These are phyloP conservation scores for Eulemur coronatus DNA, from an alignment of 2,797 vertebrate genomes.

Conservation along the genomic window DNA sequence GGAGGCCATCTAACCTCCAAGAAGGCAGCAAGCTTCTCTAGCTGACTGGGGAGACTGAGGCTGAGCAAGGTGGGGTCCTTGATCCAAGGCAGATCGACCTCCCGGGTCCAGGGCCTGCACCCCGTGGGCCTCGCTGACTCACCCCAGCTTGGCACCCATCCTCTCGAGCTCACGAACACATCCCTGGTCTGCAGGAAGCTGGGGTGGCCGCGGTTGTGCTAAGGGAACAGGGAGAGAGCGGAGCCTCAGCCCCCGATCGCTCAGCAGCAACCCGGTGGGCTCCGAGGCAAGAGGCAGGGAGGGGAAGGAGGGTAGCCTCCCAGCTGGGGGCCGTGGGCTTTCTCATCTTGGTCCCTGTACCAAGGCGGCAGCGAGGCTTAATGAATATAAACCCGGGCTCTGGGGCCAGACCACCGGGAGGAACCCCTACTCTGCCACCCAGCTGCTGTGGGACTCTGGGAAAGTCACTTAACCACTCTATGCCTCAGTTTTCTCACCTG, in stretches of 20 bases:
- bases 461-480: neutral
- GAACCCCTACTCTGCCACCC: neutral
- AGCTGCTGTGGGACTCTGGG: neutral
- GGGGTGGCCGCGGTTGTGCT: neutral
- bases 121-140: neutral
- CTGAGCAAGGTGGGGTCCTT: neutral
- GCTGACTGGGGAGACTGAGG: neutral
- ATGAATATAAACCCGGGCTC: neutral
- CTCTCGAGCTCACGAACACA: neutral
- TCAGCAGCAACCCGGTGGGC: neutral
- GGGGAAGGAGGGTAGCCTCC: neutral
- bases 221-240: neutral
- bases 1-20: neutral
- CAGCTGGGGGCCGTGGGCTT: neutral
- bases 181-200: neutral
- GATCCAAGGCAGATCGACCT: neutral
- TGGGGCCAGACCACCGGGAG: neutral
- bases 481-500: neutral
- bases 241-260: accelerated
- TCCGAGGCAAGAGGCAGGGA: neutral
- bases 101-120: neutral
- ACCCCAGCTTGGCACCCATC: neutral
- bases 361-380: neutral
- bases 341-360: neutral
- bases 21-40: neutral